These are phyloP conservation scores for Cuniculus paca DNA, from an alignment of 2,797 vertebrate species.

Conservation along the genomic window DNA sequence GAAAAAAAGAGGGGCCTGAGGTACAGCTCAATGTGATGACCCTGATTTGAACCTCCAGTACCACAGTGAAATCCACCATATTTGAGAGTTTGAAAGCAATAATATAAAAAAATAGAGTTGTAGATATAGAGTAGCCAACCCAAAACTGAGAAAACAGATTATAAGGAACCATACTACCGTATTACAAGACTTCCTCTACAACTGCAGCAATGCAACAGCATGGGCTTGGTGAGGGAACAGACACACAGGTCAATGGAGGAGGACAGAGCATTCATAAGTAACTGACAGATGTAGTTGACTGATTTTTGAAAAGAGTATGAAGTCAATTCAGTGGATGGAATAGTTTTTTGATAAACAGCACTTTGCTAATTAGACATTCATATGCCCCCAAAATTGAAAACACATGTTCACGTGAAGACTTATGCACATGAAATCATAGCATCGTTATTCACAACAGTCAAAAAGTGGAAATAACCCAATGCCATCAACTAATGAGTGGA, in stretches of 20 bases:
- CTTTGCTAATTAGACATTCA: neutral
- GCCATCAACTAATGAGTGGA: neutral
- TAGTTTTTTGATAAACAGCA: neutral
- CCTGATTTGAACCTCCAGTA: neutral
- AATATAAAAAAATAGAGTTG: neutral
- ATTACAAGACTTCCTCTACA: neutral
- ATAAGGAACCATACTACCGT: neutral
- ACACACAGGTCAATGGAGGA: neutral
- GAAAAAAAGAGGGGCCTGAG: neutral
- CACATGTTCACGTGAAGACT: neutral
- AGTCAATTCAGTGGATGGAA: no score
- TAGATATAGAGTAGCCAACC: neutral
- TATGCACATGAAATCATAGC: neutral
- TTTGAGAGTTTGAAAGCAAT: slow-evolving; percentile 16
- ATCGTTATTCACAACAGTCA: neutral
- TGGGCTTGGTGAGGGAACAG: no score
- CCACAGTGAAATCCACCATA: neutral
- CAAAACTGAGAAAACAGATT: slow-evolving; percentile 6
- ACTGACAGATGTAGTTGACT: neutral
- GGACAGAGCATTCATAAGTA: no score
- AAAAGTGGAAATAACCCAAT: neutral
- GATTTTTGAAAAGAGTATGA: neutral
- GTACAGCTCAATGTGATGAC: neutral
- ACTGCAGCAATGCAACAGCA: neutral
- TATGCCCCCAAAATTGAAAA: neutral